phyloP scores from a whole-genome alignment of 2,888 invertebrate species.

The Dryomyza anilis region DNA sequence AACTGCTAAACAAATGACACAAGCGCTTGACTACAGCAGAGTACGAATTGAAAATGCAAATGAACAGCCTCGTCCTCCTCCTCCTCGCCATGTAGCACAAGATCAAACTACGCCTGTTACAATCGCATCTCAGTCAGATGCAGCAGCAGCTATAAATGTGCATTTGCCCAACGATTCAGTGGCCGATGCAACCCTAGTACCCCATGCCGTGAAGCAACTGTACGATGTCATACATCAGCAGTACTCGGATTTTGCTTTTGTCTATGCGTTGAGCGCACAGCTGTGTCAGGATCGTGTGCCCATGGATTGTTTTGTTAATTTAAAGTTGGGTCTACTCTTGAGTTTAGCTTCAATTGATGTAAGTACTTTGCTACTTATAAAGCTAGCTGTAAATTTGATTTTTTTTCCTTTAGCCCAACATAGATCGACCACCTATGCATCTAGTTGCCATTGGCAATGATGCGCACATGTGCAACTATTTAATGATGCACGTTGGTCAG shows the following conservation, averaged over 20 bases:
- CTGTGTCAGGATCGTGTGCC: slow-evolving; percentile 57
- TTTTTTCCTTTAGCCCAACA: slow-evolving; percentile 35
- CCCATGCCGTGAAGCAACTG: slow-evolving; percentile 45
- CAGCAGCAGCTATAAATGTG: too few relatives aligned
- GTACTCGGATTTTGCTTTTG: slow-evolving; percentile 58
- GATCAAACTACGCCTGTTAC: neutral
- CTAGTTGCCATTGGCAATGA: slow-evolving; percentile 53
- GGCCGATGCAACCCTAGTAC: slow-evolving; percentile 38
- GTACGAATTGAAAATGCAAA: too few relatives aligned
- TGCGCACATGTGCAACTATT: slow-evolving; percentile 44
- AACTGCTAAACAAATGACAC: too few relatives aligned
- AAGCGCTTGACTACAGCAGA: too few relatives aligned
- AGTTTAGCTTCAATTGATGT: slow-evolving; percentile 61
- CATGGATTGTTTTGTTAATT: slow-evolving; percentile 58
- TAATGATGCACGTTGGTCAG: slow-evolving; percentile 51
- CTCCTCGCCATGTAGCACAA: too few relatives aligned
- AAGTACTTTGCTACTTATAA: too few relatives aligned
- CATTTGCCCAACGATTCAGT: slow-evolving; percentile 1
- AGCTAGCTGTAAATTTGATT: neutral
- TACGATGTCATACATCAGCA: slow-evolving; percentile 44
- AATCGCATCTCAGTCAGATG: neutral
- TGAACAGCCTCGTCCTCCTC: too few relatives aligned
- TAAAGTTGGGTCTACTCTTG: slow-evolving; percentile 60
- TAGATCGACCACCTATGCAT: slow-evolving; percentile 50
- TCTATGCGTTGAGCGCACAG: slow-evolving; percentile 59